Conservation (phyloP, 2,113 vertebrate genomes). For the Poicephalus meyeri region DNA sequence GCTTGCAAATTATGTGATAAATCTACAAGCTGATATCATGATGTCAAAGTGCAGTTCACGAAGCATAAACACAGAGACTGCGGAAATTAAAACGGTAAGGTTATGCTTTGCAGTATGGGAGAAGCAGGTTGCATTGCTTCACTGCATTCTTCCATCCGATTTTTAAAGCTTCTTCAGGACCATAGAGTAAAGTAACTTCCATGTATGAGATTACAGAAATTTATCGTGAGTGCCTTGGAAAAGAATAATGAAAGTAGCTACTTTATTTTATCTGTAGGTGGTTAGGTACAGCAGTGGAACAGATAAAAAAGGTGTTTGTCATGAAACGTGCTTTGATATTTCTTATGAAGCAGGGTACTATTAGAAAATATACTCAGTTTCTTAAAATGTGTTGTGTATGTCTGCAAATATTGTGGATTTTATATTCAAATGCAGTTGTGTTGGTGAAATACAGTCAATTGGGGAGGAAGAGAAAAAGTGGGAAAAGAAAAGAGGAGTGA, state of each 20-base stretch:
- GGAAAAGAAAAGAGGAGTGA: background rate
- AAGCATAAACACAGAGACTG: constrained; percentile 70
- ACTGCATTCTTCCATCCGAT: background rate
- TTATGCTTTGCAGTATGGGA: background rate
- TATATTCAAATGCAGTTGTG: background rate
- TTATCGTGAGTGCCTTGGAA: background rate
- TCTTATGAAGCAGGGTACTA: background rate
- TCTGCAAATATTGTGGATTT: background rate
- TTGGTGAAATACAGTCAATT: background rate
- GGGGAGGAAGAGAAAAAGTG: background rate
- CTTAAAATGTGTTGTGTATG: background rate
- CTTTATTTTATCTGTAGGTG: background rate
- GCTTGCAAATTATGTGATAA: constrained; percentile 74
- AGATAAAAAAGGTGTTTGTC: background rate
- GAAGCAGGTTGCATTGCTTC: background rate
- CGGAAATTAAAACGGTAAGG: constrained; percentile 83
- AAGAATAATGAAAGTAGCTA: background rate
- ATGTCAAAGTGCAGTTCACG: constrained; percentile 83
- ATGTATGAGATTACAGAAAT: background rate
- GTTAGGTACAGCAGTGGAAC: background rate
- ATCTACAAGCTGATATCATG: constrained; percentile 78
- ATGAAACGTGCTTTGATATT: background rate
- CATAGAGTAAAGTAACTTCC: background rate
- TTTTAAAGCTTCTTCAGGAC: background rate
- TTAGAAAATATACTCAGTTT: background rate